Conservation (phyloP, 1,140 invertebrate genomes). For the Laodelphax striatellus region DNA sequence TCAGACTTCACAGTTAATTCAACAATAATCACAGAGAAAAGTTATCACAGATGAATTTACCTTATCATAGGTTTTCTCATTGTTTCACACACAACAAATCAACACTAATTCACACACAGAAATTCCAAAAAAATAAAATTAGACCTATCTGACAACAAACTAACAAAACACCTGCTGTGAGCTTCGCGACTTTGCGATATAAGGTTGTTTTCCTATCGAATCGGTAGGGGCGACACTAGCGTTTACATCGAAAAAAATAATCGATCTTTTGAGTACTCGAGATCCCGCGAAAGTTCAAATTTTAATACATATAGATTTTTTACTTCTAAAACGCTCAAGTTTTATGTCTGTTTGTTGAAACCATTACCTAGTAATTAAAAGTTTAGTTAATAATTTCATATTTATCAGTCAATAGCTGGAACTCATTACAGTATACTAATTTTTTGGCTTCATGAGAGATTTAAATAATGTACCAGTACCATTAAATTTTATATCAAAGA, state of each 20-base stretch:
- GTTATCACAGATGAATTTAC: neutral
- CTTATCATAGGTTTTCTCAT: conserved; percentile 13
- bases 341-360: too few relatives aligned
- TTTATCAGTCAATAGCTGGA: too few relatives aligned
- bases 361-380: too few relatives aligned
- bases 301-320: too few relatives aligned
- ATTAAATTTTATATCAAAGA: too few relatives aligned
- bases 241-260: neutral
- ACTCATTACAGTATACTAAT: too few relatives aligned
- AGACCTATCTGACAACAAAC: conserved; percentile 21
- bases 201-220: conserved; percentile 14
- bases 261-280: neutral
- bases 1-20: neutral
- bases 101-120: conserved; percentile 3
- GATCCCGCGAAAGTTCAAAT: neutral
- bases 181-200: conserved; percentile 17
- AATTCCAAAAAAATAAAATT: conserved; percentile 12
- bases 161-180: conserved; percentile 23
- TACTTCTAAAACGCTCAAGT: too few relatives aligned
- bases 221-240: conserved; percentile 12
- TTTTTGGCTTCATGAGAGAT: too few relatives aligned
- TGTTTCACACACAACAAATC: conserved; percentile 1
- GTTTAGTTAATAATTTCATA: too few relatives aligned
- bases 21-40: neutral
- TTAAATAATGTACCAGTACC: too few relatives aligned